Conservation (phyloP, 92 coral and sea anemone species). For the Heliopora coerulea region DNA sequence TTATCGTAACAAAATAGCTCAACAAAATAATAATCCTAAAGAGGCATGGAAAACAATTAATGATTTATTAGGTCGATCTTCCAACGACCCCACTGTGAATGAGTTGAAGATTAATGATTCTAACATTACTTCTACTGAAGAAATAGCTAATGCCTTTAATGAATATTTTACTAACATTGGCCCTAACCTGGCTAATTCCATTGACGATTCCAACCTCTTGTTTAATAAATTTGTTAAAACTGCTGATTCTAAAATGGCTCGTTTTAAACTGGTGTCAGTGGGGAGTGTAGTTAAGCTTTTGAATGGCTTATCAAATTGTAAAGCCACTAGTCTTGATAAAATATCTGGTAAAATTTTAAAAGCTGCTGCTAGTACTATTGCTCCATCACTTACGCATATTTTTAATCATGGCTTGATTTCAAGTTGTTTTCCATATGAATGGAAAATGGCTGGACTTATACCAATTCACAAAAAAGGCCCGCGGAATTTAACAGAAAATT, state of each 20-base stretch:
- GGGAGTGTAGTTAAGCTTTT: not conserved
- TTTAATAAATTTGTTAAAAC: conserved; percentile 3
- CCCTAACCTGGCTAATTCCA: conserved; percentile 14
- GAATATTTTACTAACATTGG: conserved; percentile 4
- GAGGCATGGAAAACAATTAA: too few species aligned
- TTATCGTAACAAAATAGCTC: conserved; percentile 10
- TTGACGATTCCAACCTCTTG: not conserved
- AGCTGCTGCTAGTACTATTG: conserved; percentile 32
- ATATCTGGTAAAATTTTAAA: not conserved
- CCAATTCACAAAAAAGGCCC: conserved; percentile 45
- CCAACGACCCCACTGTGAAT: conserved; percentile 1
- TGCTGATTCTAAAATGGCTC: not conserved
- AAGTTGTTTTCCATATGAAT: conserved; percentile 44
- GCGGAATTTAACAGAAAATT: conserved; percentile 32
- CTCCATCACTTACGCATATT: conserved; percentile 51
- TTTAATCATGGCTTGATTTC: conserved; percentile 43
- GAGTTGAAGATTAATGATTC: conserved; percentile 26
- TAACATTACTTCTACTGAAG: conserved; percentile 19
- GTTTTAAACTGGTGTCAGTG: not conserved
- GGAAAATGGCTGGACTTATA: conserved; percentile 49
- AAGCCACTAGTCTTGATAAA: conserved; percentile 19
- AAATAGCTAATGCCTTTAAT: conserved; percentile 29
- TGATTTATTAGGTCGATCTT: not conserved
- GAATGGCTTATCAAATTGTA: not conserved
- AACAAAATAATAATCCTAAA: too few species aligned